Conservation (phyloP, 53 echinoderm and acorn worm species). For the Stichopus horrens region DNA sequence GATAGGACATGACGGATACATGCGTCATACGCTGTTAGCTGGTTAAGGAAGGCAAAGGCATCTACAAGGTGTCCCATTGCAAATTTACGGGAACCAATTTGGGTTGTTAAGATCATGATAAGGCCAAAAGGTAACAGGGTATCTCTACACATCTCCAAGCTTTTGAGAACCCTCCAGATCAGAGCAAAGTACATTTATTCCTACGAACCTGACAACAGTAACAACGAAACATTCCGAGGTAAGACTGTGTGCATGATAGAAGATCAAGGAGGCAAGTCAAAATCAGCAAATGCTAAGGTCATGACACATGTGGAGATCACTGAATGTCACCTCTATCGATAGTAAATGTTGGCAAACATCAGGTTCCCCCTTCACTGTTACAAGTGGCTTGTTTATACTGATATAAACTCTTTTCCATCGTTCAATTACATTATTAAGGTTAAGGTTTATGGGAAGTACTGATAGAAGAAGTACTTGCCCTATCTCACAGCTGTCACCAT, state of each 20-base stretch:
- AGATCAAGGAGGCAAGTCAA: not conserved
- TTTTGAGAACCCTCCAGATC: not conserved
- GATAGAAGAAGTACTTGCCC: not conserved
- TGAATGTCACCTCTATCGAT: not conserved
- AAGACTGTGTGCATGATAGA: not conserved
- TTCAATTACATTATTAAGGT: not conserved
- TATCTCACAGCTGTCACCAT: slow-evolving; percentile 34
- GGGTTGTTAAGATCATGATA: too few species aligned
- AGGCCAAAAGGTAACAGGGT: too few species aligned
- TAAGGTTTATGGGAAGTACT: not conserved
- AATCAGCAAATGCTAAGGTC: not conserved
- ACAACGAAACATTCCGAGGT: not conserved
- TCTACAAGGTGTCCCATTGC: too few species aligned
- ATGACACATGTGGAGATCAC: not conserved
- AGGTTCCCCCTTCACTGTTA: not conserved
- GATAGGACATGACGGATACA: too few species aligned
- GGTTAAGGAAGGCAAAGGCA: too few species aligned
- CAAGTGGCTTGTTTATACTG: not conserved
- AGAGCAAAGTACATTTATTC: not conserved
- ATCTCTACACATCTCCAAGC: not conserved
- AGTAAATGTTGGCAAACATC: not conserved
- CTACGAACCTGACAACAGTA: not conserved
- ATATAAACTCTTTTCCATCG: not conserved
- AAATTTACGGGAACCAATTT: too few species aligned
- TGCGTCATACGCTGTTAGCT: too few species aligned